Percentiles rank a stretch among this genome's conserved stretches.
phyloP scores from a whole-genome alignment of 2,113 vertebrate species.

The Tachuris rubrigastra region DNA sequence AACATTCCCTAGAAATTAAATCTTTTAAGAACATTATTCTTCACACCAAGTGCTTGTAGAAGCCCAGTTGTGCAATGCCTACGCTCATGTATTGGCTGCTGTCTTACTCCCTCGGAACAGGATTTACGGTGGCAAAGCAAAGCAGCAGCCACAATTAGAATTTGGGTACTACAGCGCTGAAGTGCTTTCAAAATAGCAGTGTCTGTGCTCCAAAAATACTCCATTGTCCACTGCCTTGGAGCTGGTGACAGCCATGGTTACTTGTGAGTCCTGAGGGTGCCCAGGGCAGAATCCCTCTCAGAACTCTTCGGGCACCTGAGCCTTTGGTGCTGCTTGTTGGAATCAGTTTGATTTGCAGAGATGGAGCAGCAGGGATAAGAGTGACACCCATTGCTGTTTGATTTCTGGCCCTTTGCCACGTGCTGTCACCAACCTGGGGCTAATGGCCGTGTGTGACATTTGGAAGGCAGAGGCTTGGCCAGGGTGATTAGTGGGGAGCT shows the following conservation, averaged over 20 bases:
- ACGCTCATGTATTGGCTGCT: conserved; percentile 26
- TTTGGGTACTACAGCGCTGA: background rate
- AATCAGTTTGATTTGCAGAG: accelerated
- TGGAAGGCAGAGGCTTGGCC: background rate
- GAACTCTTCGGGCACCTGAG: accelerated
- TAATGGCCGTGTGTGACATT: background rate
- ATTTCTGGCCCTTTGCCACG: background rate
- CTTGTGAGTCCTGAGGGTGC: background rate
- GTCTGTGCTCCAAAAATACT: background rate
- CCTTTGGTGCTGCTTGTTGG: background rate
- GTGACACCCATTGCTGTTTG: background rate
- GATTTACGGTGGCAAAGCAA: background rate
- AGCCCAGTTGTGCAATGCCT: conserved; percentile 50
- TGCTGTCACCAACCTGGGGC: background rate
- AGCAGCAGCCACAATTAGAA: conserved; percentile 22
- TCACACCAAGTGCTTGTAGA: conserved; percentile 28
- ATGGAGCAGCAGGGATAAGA: background rate
- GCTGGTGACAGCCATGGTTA: background rate
- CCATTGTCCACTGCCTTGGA: background rate
- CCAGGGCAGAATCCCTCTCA: background rate
- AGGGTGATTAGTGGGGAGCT: background rate
- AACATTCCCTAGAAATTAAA: conserved; percentile 53
- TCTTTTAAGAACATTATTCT: conserved; percentile 40
- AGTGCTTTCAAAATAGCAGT: background rate
- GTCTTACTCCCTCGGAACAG: background rate